These are phyloP conservation scores for Mesoligia furuncula DNA, from an alignment of 2,888 invertebrate genomes.

Conservation along the genomic window DNA sequence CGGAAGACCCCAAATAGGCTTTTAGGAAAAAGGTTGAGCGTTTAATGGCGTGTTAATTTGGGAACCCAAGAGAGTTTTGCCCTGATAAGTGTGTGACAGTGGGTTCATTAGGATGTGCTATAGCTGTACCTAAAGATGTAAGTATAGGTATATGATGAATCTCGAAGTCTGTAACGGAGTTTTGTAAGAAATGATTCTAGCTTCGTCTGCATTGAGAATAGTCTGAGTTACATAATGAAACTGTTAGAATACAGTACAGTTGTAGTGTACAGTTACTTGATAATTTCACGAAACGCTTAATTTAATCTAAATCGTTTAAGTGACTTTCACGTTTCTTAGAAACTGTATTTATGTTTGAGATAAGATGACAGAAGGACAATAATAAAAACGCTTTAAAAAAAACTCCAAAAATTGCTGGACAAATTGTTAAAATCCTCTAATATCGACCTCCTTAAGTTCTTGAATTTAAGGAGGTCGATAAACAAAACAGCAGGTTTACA, in stretches of 20 bases:
- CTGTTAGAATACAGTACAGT: background rate
- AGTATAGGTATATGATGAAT: conserved; percentile 34
- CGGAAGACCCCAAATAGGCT: conserved; percentile 69
- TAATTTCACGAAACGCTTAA: background rate
- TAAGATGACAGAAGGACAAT: background rate
- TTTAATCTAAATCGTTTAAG: background rate
- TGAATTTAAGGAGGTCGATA: conserved; percentile 18
- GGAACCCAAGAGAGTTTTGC: conserved; percentile 64
- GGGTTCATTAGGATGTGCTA: conserved; percentile 56
- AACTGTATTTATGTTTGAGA: background rate
- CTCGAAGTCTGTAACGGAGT: conserved; percentile 21
- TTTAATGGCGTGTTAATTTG: conserved; percentile 77
- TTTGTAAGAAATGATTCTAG: conserved; percentile 6
- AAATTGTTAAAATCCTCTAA: background rate
- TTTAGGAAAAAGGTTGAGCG: conserved; percentile 70
- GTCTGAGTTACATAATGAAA: background rate
- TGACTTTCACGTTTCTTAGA: background rate
- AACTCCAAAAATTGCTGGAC: background rate
- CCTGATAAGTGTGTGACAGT: conserved; percentile 67
- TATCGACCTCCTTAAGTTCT: too few species aligned
- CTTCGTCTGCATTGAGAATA: background rate
- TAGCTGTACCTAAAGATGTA: conserved; percentile 20
- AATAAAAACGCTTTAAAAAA: background rate
- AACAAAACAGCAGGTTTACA: conserved; percentile 28
- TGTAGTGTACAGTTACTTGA: background rate